Base-by-base conservation (phyloP, 2,888 invertebrate species). In the Phlogophora meticulosa region DNA sequence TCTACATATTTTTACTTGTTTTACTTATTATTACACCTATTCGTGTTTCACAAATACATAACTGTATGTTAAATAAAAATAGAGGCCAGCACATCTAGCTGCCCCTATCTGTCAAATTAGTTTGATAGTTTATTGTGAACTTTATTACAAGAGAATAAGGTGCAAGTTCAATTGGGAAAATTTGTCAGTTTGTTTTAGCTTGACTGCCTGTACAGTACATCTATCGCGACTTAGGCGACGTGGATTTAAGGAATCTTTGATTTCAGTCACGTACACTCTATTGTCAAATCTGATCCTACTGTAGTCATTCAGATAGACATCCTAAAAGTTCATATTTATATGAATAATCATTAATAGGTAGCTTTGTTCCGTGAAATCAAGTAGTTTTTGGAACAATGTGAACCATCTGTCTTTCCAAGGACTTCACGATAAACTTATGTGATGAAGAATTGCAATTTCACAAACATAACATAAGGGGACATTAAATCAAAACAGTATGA, bases 401-500 rank as follows among this genome's bases (percentile, higher is more conserved):
- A 58, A 49, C 9, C 2, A n/a, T 53, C 42, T 28, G 56, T 55
- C 32, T 43, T 48, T 24, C 52, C 13, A 9, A 22, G 13, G 22
- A 55, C 48, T 40, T 75, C 68, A 42, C 11, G 28, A 42, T 22
- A 38, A 43, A 36, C 42, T 49, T 5, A 36, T 36, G 15, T 36
- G 7, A 53, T 46, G n/a, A 38, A 48, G 15, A 32, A 38, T 17
- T 22, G 11, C 28, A 59, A 9, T 9, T 65, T 43, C 20, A 15
- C 28, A 22, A 10, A 32, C 9, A 46, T 46, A 38, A 60, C 61
- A 20, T 46, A 38, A 7, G 11, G 7, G 43, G 4, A 42, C 2
- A 42, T n/a, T 70, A 20, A 24, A 72, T 2, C 7, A n/a, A 72
- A 36, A 65, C 60, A 20, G 15, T 20, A 24, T 20, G 10, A 20